Evolutionary conservation across 2,888 invertebrate species (phyloP).

Genomic region (Oxyteleia sp.): DNA sequence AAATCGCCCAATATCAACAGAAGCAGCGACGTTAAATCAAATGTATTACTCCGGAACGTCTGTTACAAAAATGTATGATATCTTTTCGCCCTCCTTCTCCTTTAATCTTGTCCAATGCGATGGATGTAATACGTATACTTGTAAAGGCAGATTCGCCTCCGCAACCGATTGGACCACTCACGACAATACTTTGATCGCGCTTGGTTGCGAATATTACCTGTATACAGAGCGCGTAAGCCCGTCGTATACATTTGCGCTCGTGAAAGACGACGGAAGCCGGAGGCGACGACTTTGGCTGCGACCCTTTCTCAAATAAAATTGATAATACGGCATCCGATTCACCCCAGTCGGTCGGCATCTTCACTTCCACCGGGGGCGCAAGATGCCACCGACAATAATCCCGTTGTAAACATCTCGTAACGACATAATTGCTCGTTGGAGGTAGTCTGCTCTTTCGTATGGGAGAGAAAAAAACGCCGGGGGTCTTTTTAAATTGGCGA

Average conservation of each 20-base stretch:
- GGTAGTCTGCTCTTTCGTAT: constrained; percentile 60
- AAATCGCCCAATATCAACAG: constrained; percentile 13
- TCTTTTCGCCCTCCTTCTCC: constrained; percentile 61
- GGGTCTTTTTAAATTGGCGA: constrained; percentile 88
- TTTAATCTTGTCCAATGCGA: constrained; percentile 67
- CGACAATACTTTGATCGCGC: constrained; percentile 72
- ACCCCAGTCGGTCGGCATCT: constrained; percentile 65
- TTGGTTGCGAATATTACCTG: constrained; percentile 57
- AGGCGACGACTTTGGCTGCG: constrained; percentile 77
- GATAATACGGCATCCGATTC: constrained; percentile 79
- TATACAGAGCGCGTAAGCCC: constrained; percentile 55
- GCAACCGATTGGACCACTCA: constrained; percentile 71
- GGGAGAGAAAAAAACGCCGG: constrained; percentile 80
- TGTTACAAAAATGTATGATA: constrained; percentile 28
- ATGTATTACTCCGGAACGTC: constrained; percentile 21
- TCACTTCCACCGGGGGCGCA: constrained; percentile 82
- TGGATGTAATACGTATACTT: constrained; percentile 31
- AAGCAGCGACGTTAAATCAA: constrained; percentile 36
- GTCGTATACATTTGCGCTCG: constrained; percentile 62
- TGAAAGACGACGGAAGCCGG: constrained; percentile 76
- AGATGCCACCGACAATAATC: constrained; percentile 87
- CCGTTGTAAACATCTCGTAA: constrained; percentile 87
- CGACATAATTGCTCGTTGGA: constrained; percentile 86
- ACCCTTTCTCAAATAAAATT: constrained; percentile 83
- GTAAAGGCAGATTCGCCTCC: constrained; percentile 25